Percentiles rank a stretch among this genome's conserved stretches.
Conservation (phyloP, 1,140 invertebrate species). For the Drosophila gunungcola region DNA sequence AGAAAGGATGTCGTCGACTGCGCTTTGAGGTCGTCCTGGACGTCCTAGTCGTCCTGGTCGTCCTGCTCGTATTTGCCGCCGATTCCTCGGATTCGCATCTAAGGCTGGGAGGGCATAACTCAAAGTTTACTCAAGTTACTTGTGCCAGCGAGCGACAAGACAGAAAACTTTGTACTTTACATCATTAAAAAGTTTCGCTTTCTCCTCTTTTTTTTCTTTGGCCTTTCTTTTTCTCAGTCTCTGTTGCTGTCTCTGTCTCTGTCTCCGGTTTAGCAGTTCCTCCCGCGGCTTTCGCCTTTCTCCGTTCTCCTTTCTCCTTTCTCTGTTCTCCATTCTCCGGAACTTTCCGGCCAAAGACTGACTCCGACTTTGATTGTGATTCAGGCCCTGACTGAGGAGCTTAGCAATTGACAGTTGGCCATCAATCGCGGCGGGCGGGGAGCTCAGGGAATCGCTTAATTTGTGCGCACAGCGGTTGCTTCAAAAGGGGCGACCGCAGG, state of each 20-base stretch:
- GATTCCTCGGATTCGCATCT: conserved; percentile 52
- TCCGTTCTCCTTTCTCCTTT: too few species aligned
- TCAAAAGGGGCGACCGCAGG: conserved; percentile 31
- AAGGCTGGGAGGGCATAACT: conserved; percentile 69
- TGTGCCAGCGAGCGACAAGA: conserved; percentile 80
- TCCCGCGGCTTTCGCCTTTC: conserved; percentile 11
- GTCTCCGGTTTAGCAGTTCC: conserved; percentile 19
- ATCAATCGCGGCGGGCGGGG: conserved; percentile 53
- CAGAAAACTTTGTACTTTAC: conserved; percentile 84
- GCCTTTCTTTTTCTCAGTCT: conserved; percentile 6
- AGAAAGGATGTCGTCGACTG: conserved; percentile 61
- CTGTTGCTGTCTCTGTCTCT: conserved; percentile 2
- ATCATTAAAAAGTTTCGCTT: conserved; percentile 83
- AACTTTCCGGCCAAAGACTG: conserved; percentile 70
- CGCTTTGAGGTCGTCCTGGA: conserved; percentile 71
- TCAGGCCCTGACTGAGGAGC: conserved; percentile 61
- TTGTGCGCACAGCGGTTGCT: conserved; percentile 61
- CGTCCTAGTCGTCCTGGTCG: conserved; percentile 56
- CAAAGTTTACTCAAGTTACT: conserved; percentile 84
- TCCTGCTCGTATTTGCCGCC: conserved; percentile 1
- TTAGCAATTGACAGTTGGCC: conserved; percentile 75
- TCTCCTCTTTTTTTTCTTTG: conserved; percentile 57
- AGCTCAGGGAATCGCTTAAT: conserved; percentile 53
- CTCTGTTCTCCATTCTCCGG: conserved; percentile 18
- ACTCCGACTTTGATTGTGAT: conserved; percentile 73